Evolutionary conservation across 2,888 invertebrate species (phyloP).

Genomic region (Ornithoptera alexandrae): DNA sequence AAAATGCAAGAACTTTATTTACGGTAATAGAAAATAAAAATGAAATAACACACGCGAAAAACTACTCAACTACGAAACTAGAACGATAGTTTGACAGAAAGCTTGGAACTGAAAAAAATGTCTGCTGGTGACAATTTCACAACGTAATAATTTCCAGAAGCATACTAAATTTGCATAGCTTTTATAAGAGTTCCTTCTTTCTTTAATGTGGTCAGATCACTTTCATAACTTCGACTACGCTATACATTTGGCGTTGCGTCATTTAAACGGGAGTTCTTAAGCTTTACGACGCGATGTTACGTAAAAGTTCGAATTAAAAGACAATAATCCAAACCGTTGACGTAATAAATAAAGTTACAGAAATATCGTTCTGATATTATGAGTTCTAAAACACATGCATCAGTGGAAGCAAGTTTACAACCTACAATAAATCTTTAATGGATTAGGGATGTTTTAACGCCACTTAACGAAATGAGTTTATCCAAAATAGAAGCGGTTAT

Average conservation of each 20-base stretch:
- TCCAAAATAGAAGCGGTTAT: constrained; percentile 16
- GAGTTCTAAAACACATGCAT: constrained; percentile 51
- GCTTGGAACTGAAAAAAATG: neutral
- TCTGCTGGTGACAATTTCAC: constrained; percentile 3
- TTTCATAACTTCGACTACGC: constrained; percentile 48
- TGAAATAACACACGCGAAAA: neutral
- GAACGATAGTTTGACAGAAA: neutral
- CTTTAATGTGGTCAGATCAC: constrained; percentile 38
- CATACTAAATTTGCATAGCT: constrained; percentile 8
- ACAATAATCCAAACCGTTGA: constrained; percentile 56
- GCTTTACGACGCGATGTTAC: constrained; percentile 57
- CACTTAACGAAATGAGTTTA: constrained; percentile 36
- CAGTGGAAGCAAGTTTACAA: constrained; percentile 47
- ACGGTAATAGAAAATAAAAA: neutral
- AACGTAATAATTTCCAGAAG: constrained; percentile 12
- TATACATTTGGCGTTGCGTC: constrained; percentile 45
- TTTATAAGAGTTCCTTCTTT: constrained; percentile 33
- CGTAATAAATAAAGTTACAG: constrained; percentile 46
- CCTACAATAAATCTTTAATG: constrained; percentile 61
- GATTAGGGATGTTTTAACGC: constrained; percentile 45
- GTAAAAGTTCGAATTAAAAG: constrained; percentile 58
- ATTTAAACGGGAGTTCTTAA: constrained; percentile 56
- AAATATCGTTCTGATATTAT: constrained; percentile 54
- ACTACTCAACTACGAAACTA: neutral
- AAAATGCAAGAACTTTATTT: too few relatives aligned